Percentiles rank a stretch among this genome's conserved stretches.
Evolutionary conservation across 2,113 vertebrate species (phyloP).

Genomic region (Felis catus): DNA sequence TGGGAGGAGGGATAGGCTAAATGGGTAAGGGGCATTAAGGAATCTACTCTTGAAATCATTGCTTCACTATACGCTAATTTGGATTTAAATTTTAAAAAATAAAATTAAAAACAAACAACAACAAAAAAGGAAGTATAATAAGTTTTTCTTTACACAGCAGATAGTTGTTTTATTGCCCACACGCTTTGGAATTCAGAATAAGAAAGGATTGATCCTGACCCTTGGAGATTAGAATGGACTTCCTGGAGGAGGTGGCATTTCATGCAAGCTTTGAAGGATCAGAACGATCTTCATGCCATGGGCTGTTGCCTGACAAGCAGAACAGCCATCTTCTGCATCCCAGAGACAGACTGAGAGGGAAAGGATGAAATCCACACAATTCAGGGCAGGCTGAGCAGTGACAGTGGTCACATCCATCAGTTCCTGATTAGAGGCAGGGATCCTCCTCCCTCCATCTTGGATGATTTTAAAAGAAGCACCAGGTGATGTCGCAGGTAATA

Average conservation of each 20-base stretch:
- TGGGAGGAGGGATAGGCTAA: too few species aligned
- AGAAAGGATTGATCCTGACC: background rate
- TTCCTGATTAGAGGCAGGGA: background rate
- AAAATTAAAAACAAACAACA: too few species aligned
- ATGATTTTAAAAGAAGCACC: constrained; percentile 18
- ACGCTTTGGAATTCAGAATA: background rate
- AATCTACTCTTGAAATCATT: too few species aligned
- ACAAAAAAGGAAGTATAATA: too few species aligned
- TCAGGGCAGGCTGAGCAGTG: background rate
- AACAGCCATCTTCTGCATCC: background rate
- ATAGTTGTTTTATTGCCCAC: background rate
- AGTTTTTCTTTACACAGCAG: background rate
- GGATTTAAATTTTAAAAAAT: too few species aligned
- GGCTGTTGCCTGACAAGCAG: background rate
- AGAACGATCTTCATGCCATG: background rate
- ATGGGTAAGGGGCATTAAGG: too few species aligned
- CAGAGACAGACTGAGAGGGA: background rate
- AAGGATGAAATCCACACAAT: background rate
- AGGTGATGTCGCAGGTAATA: constrained; percentile 7
- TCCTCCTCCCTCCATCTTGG: background rate
- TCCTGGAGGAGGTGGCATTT: background rate
- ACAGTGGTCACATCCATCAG: background rate
- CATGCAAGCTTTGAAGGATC: background rate
- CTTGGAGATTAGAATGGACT: background rate
- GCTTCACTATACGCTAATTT: too few species aligned